Percentiles rank a stretch among this genome's conserved stretches.
Conservation (phyloP, 1,140 invertebrate species). For the Episyrphus balteatus region DNA sequence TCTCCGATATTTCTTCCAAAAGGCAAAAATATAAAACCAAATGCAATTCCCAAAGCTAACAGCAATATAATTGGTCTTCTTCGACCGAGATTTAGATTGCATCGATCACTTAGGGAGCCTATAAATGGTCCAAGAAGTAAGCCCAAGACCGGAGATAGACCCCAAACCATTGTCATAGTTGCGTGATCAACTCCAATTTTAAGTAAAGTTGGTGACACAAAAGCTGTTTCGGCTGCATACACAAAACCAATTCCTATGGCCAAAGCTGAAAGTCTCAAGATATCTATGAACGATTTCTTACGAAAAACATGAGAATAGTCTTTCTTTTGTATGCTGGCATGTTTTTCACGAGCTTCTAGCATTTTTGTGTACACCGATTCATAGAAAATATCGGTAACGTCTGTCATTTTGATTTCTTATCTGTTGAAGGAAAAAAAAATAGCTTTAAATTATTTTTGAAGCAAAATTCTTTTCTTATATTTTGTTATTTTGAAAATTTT, state of each 20-base stretch:
- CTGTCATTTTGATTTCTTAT: no score
- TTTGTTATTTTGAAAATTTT: no score
- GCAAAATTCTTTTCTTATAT: no score
- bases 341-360: neutral
- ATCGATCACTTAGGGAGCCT: conserved; percentile 62
- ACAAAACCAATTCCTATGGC: conserved; percentile 76
- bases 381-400: no score
- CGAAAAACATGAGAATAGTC: conserved; percentile 39
- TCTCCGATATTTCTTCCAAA: conserved; percentile 56
- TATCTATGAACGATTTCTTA: conserved; percentile 50
- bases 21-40: conserved; percentile 53
- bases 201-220: conserved; percentile 67
- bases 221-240: conserved; percentile 72
- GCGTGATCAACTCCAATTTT: conserved; percentile 59
- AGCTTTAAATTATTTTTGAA: no score
- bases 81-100: conserved; percentile 48
- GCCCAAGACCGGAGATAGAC: conserved; percentile 57
- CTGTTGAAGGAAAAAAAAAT: no score
- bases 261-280: conserved; percentile 57
- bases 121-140: conserved; percentile 64
- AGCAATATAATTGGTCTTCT: conserved; percentile 62
- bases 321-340: conserved; percentile 2
- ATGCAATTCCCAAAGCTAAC: conserved; percentile 55
- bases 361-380: no score
- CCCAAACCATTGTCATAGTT: conserved; percentile 64